phyloP scores from a whole-genome alignment of 2,797 vertebrate genomes.

The Miichthys miiuy region DNA sequence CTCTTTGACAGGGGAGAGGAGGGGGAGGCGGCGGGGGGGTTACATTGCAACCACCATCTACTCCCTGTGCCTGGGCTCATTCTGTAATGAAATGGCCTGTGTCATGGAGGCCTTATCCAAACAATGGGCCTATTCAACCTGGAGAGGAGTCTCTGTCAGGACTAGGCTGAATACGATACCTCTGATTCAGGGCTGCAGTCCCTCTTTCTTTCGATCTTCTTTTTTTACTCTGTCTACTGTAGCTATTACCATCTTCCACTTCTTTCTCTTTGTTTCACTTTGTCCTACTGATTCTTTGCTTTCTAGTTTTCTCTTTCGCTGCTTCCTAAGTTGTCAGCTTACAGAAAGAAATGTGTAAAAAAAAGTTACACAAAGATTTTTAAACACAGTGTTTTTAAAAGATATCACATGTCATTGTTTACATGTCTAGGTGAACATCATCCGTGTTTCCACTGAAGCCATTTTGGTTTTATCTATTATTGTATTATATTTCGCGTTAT shows the following conservation, averaged over 20 bases:
- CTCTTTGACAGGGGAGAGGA: conserved; percentile 70
- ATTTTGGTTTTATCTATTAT: conserved; percentile 19
- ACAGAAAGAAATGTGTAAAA: conserved; percentile 19
- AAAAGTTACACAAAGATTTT: background rate
- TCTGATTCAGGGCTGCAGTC: conserved; percentile 78
- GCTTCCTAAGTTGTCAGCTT: conserved; percentile 8
- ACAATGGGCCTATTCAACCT: conserved; percentile 86
- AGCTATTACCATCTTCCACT: conserved; percentile 25
- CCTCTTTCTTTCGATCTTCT: conserved; percentile 67
- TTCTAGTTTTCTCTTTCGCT: background rate
- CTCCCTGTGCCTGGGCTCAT: conserved; percentile 73
- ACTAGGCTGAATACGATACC: conserved; percentile 83
- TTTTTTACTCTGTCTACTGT: conserved; percentile 53
- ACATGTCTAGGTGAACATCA: conserved; percentile 34
- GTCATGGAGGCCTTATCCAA: conserved; percentile 81
- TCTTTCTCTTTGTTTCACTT: conserved; percentile 40
- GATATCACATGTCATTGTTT: conserved; percentile 25
- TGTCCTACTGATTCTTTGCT: conserved; percentile 7
- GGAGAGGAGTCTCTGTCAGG: conserved; percentile 81
- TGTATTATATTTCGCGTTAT: conserved; percentile 34
- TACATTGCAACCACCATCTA: conserved; percentile 76
- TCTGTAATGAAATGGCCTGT: conserved; percentile 86
- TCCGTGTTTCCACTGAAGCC: conserved; percentile 18
- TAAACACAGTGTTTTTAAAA: conserved; percentile 36
- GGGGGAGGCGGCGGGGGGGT: conserved; percentile 50